Conservation (phyloP, 2,797 vertebrate genomes). For the Erpetoichthys calabaricus region DNA sequence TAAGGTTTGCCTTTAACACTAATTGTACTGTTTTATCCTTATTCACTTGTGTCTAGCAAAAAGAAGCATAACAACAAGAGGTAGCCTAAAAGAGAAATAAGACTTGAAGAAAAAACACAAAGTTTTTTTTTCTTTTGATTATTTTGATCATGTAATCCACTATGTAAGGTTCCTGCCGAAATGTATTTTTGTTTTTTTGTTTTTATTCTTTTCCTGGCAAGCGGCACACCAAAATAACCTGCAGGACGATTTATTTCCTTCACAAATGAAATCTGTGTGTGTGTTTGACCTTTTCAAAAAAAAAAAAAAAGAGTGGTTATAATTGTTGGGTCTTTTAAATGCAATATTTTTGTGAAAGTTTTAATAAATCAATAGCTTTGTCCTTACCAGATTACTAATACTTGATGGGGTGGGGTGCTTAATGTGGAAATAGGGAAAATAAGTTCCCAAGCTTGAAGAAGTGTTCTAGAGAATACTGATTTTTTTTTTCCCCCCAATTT, state of each 20-base stretch:
- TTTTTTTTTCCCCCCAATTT: too few species aligned
- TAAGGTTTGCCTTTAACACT: conserved; percentile 94
- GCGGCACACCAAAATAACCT: conserved; percentile 37
- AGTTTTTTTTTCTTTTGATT: conserved; percentile 59
- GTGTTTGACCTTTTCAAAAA: background rate
- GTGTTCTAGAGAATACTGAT: too few species aligned
- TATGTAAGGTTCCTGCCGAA: conserved; percentile 38
- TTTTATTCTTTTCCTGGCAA: conserved; percentile 13
- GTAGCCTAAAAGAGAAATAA: conserved; percentile 70
- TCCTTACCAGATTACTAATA: too few species aligned
- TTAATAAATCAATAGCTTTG: background rate
- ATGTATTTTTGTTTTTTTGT: too few species aligned
- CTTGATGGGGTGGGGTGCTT: too few species aligned
- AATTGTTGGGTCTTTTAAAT: background rate
- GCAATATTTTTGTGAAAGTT: background rate
- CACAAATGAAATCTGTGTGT: too few species aligned
- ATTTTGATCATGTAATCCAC: conserved; percentile 65
- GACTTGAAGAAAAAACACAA: conserved; percentile 28
- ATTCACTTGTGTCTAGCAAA: conserved; percentile 82
- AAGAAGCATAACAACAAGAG: conserved; percentile 73
- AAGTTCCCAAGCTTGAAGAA: too few species aligned
- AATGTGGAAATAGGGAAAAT: too few species aligned
- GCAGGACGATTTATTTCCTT: conserved; percentile 15
- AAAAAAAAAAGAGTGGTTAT: background rate
- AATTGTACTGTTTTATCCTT: conserved; percentile 81